Percentiles rank a stretch among this genome's conserved stretches.
phyloP scores from a whole-genome alignment of 2,888 invertebrate species.

The Leptopterna dolabrata region DNA sequence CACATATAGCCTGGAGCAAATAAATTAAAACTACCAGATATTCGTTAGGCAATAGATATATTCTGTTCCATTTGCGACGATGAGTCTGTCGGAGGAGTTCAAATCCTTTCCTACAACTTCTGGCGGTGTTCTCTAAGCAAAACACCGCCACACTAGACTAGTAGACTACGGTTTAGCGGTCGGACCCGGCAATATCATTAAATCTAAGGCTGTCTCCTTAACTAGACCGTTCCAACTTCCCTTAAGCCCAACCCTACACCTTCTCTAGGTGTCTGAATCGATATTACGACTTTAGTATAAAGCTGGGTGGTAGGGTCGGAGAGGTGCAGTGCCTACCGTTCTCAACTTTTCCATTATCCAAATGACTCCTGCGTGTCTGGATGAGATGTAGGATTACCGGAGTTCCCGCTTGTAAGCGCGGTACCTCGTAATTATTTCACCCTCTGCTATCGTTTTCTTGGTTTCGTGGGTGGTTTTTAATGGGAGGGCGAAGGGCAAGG shows the following conservation, averaged over 20 bases:
- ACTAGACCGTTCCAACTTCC: background rate
- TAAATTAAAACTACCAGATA: no score
- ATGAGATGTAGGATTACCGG: constrained; percentile 2
- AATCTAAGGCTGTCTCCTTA: background rate
- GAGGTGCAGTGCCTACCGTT: background rate
- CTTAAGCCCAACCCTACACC: background rate
- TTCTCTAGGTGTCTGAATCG: constrained; percentile 1
- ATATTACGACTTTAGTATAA: background rate
- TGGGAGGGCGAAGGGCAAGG: background rate
- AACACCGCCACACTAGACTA: background rate
- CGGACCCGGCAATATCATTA: background rate
- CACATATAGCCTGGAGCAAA: no score
- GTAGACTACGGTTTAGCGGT: background rate
- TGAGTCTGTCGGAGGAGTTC: background rate
- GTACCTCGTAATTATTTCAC: background rate
- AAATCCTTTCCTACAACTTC: background rate
- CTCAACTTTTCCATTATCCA: constrained; percentile 27
- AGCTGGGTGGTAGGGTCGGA: background rate
- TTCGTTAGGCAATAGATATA: no score
- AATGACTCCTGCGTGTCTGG: constrained; percentile 1
- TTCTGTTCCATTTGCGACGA: no score
- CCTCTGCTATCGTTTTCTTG: background rate
- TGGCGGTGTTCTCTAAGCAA: background rate
- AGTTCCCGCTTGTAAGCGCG: background rate
- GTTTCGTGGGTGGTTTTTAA: background rate